Conservation (phyloP, 2,888 invertebrate genomes). For the Brenthis hecate region DNA sequence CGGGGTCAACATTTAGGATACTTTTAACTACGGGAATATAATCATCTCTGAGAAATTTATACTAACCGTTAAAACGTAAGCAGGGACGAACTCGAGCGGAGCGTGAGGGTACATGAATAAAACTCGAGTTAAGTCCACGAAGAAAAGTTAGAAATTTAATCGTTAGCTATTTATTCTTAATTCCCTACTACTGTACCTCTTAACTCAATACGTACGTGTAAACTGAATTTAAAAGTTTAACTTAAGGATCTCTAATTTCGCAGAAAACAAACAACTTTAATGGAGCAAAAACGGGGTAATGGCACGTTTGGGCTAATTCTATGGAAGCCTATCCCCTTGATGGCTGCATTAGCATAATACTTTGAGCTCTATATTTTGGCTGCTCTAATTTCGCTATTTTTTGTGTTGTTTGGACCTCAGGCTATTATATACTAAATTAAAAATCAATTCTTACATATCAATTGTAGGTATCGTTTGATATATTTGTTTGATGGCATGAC, state of each 20-base stretch:
- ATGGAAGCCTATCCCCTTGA: constrained; percentile 63
- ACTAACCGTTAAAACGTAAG: no score
- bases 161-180: neutral
- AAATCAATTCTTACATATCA: constrained; percentile 1
- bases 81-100: no score
- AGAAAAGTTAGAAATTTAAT: no score
- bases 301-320: constrained; percentile 58
- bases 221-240: no score
- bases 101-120: no score
- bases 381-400: constrained; percentile 21
- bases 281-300: constrained; percentile 47
- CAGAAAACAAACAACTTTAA: constrained; percentile 61
- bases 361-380: constrained; percentile 17
- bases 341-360: constrained; percentile 66
- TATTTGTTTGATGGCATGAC: no score
- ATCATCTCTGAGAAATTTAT: no score
- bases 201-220: no score
- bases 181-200: neutral
- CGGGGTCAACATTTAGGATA: no score
- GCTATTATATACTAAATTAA: constrained; percentile 5
- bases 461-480: neutral
- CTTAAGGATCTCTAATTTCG: constrained; percentile 34
- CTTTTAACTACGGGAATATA: no score
- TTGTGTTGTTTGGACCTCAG: constrained; percentile 3
- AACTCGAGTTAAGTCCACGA: no score